Evolutionary conservation across 2,113 vertebrate genomes (phyloP).

Genomic region (Gracilinanus agilis): DNA sequence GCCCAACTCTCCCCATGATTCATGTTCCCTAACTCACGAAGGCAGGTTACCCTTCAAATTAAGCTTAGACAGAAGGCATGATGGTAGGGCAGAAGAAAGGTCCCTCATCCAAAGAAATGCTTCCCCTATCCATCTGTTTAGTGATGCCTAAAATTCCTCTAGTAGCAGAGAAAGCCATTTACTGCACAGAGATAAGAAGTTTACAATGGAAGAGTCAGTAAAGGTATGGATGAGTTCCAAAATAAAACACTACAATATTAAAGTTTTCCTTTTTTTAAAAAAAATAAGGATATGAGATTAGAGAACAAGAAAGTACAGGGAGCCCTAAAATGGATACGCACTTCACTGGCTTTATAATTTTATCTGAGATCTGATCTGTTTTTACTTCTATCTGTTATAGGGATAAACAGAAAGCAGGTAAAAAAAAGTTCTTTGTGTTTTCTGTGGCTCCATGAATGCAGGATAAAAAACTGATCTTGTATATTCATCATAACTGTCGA

Average conservation of each 20-base stretch:
- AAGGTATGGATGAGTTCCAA: background rate
- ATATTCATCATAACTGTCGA: background rate
- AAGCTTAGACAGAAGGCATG: background rate
- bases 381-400: background rate
- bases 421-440: background rate
- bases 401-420: background rate
- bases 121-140: background rate
- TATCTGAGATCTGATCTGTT: background rate
- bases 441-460: background rate
- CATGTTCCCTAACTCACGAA: background rate
- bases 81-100: background rate
- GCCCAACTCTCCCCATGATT: background rate
- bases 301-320: background rate
- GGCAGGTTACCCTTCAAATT: background rate
- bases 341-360: background rate
- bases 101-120: background rate
- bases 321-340: background rate
- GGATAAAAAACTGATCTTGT: background rate
- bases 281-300: background rate
- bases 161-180: background rate
- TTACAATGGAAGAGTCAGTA: background rate
- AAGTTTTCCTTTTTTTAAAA: background rate
- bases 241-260: background rate
- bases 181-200: background rate
- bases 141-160: background rate